phyloP scores from a whole-genome alignment of 2,113 vertebrate species.

The Nestor notabilis region DNA sequence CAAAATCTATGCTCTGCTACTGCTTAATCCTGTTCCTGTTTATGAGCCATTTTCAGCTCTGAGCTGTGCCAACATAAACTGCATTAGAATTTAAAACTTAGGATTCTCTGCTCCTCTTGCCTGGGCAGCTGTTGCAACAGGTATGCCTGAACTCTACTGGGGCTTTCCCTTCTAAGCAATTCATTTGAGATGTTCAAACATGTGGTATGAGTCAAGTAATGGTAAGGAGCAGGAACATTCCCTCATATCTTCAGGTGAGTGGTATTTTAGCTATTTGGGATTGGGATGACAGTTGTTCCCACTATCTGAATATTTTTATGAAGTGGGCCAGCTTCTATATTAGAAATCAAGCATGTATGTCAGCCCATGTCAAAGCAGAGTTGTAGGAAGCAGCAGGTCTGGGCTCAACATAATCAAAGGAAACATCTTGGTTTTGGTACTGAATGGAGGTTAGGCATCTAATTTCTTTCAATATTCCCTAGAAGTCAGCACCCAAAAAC shows the following conservation, averaged over 20 bases:
- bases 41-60: neutral
- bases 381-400: neutral
- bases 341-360: neutral
- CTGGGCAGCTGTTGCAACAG: neutral
- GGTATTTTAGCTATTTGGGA: neutral
- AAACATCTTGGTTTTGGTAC: neutral
- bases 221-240: neutral
- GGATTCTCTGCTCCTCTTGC: neutral
- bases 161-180: neutral
- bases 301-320: neutral
- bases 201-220: neutral
- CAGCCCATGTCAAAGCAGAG: neutral
- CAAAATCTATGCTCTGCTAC: neutral
- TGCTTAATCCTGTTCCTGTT: neutral
- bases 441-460: neutral
- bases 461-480: neutral
- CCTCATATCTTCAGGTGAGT: neutral
- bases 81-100: neutral
- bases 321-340: neutral
- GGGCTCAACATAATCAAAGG: neutral
- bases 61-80: neutral
- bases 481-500: neutral
- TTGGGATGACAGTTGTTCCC: neutral
- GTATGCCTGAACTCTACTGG: neutral
- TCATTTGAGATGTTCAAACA: neutral